Percentiles rank a stretch among this genome's conserved stretches.
Conservation (phyloP, 2,888 invertebrate genomes). For the Acanthacorydalis orientalis region DNA sequence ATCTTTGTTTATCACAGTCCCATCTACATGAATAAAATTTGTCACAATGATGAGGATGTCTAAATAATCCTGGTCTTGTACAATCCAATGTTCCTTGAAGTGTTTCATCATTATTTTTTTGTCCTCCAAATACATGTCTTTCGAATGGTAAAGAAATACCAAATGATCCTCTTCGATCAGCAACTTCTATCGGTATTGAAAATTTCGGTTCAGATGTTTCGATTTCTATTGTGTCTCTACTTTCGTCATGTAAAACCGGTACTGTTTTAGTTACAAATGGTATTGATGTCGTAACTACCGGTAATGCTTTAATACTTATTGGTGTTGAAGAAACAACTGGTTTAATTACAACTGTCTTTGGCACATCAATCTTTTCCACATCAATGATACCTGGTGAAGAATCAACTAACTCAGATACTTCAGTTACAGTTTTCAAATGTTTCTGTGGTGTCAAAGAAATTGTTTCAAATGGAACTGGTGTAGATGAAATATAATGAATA, state of each 20-base stretch:
- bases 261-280: conserved; percentile 7
- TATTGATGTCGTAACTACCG: conserved; percentile 16
- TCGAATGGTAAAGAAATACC: conserved; percentile 28
- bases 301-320: background rate
- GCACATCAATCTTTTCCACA: no score
- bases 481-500: conserved; percentile 8
- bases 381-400: no score
- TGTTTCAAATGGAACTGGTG: conserved; percentile 10
- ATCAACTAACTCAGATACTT: background rate
- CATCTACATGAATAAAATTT: conserved; percentile 71
- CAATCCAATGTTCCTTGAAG: conserved; percentile 43
- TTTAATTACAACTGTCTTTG: background rate
- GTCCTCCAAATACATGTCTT: conserved; percentile 43
- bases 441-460: background rate
- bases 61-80: conserved; percentile 41
- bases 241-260: no score
- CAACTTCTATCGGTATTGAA: conserved; percentile 18
- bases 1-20: conserved; percentile 60
- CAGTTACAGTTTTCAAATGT: conserved; percentile 21
- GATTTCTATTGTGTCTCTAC: no score
- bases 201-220: no score
- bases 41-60: conserved; percentile 62
- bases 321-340: conserved; percentile 1
- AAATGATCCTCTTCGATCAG: conserved; percentile 22
- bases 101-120: conserved; percentile 38